These are phyloP conservation scores for Bubo bubo DNA, from an alignment of 2,113 vertebrate genomes.

Conservation along the genomic window DNA sequence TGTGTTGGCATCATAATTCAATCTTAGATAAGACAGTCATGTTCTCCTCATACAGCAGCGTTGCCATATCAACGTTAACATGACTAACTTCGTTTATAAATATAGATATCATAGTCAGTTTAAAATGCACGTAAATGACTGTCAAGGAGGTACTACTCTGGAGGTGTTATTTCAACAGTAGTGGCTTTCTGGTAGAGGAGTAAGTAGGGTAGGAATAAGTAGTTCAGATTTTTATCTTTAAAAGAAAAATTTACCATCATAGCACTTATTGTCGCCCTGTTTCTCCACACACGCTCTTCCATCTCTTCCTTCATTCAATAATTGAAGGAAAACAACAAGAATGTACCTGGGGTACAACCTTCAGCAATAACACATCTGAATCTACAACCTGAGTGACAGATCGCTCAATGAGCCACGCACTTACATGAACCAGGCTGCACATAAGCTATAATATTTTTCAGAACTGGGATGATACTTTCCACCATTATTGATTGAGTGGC, in stretches of 20 bases:
- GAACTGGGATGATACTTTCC: not conserved
- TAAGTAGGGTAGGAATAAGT: not conserved
- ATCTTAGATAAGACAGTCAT: conserved; percentile 39
- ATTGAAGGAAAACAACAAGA: not conserved
- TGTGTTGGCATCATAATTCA: conserved; percentile 23
- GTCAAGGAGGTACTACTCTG: not conserved
- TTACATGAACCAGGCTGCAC: not conserved
- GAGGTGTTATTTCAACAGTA: not conserved
- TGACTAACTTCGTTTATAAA: conserved; percentile 49
- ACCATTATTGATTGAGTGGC: not conserved
- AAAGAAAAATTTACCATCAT: not conserved
- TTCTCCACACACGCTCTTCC: not conserved
- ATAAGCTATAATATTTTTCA: not conserved
- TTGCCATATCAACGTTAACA: conserved; percentile 52
- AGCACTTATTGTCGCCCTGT: not conserved
- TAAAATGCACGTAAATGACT: conserved; percentile 16
- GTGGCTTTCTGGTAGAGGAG: not conserved
- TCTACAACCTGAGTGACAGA: not conserved
- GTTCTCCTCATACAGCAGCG: conserved; percentile 35
- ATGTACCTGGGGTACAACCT: not conserved
- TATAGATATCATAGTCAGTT: not conserved
- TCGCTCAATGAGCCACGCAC: not conserved
- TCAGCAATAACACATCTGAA: not conserved
- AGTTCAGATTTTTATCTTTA: not conserved
- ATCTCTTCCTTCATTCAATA: not conserved